These are phyloP conservation scores for Adelognathus sp. DNA, from an alignment of 2,888 invertebrate genomes.

Conservation along the genomic window DNA sequence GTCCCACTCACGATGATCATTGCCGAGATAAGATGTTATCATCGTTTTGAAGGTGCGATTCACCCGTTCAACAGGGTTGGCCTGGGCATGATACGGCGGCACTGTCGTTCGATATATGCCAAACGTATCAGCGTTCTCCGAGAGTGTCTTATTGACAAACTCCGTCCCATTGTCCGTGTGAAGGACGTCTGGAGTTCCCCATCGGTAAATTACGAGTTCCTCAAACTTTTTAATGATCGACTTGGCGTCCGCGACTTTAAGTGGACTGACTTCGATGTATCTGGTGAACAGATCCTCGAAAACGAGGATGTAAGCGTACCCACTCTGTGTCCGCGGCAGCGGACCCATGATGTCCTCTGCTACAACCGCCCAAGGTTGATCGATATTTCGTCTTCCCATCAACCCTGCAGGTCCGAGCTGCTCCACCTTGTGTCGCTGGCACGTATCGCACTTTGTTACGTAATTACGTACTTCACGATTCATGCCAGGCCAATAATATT, in stretches of 20 bases:
- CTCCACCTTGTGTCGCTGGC: no score
- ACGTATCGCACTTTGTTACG: no score
- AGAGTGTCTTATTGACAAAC: slow-evolving; percentile 39
- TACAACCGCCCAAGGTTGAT: slow-evolving; percentile 51
- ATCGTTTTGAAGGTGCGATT: no score
- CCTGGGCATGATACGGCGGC: slow-evolving; percentile 1
- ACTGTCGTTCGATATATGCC: slow-evolving; percentile 7
- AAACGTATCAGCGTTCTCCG: not conserved
- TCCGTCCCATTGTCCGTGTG: no score
- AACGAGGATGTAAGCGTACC: slow-evolving; percentile 46
- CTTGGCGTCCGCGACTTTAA: slow-evolving; percentile 48
- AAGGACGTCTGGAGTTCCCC: no score
- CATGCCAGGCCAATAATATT: slow-evolving; percentile 64
- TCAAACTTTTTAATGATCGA: not conserved
- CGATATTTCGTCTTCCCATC: slow-evolving; percentile 38
- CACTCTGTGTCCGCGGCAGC: slow-evolving; percentile 50
- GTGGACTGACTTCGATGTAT: slow-evolving; percentile 47
- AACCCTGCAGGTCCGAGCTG: slow-evolving; percentile 37
- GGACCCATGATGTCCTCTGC: no score
- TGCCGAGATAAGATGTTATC: slow-evolving; percentile 36
- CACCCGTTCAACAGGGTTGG: not conserved
- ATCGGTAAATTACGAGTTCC: no score
- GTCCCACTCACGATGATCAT: slow-evolving; percentile 60
- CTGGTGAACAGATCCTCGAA: slow-evolving; percentile 62
- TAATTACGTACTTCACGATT: slow-evolving; percentile 53